Base-by-base conservation (phyloP, 2,888 invertebrate genomes). In the Limnephilus auricula region DNA sequence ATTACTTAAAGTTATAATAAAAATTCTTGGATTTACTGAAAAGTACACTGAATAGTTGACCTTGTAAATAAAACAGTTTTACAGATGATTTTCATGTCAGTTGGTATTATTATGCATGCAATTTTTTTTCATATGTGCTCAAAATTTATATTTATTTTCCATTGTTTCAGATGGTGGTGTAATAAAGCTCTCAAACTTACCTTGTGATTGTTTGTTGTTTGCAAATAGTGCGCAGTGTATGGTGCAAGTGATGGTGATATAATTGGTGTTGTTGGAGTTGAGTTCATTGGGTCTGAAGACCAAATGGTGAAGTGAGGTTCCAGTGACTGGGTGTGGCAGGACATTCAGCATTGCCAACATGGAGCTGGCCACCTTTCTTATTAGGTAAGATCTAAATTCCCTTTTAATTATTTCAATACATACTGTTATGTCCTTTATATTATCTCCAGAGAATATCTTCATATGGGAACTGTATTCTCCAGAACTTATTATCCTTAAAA, bases 291-390 rank as follows among this genome's bases (percentile, higher is more conserved):
- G 82, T 82, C 82, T 82, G 82, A 82, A 37, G 34, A 82, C 82
- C 80, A 82, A 37, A 82, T 82, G 82, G 82, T 82, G 82, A 82
- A 32, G 82, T 82, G 82, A 82, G n/a, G 32, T 34, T 34, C n/a
- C 15, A 18, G 82, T 82, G 82, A 34, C 32, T 34, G n/a, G 34
- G 82, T 15, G 82, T 82, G 82, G 82, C 18, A 82, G 82, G 82
- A 18, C 82, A n/a, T 32, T 34, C 80, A 82, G 65, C 65, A 65
- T 25, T 9, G 32, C 25, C 31, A 37, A 34, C 18, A 82, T 82
- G 82, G 82, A 82, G 82, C 34, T 82, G 34, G 34, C 34, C 82
- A 37, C 34, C 2, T 82, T 82, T 82, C 34, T 82, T 10, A 32
- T 82, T 37, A 82, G 82, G 82, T 82, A 82, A 34, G 82, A 9